Evolutionary conservation across 2,888 invertebrate species (phyloP).

Genomic region (Nomada ruficornis): DNA sequence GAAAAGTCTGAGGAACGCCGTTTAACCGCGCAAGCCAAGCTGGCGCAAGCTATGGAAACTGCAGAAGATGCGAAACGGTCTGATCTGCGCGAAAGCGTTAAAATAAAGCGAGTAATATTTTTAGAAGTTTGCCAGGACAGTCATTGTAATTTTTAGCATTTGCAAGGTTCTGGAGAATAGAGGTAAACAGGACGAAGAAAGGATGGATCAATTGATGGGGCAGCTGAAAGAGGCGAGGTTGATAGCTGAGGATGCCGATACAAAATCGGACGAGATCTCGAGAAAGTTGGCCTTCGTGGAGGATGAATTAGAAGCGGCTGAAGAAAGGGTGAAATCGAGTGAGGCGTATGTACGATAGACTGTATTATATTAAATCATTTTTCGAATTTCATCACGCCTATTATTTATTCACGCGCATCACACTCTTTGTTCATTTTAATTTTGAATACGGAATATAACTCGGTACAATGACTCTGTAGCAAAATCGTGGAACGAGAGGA

Average conservation of each 20-base stretch:
- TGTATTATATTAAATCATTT: background rate
- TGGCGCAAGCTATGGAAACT: slow-evolving; percentile 78
- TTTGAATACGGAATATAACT: background rate
- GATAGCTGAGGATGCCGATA: slow-evolving; percentile 89
- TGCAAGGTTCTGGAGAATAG: slow-evolving; percentile 89
- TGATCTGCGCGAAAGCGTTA: slow-evolving; percentile 1
- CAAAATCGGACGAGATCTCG: slow-evolving; percentile 89
- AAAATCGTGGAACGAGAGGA: slow-evolving; percentile 90
- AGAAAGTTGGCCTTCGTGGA: slow-evolving; percentile 89
- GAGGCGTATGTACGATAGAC: slow-evolving; percentile 84
- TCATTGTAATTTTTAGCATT: slow-evolving; percentile 81
- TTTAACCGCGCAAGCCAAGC: slow-evolving; percentile 75
- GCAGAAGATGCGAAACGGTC: slow-evolving; percentile 81
- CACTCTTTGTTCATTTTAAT: background rate
- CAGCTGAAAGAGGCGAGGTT: slow-evolving; percentile 89
- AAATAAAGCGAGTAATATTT: background rate
- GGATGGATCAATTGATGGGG: slow-evolving; percentile 87
- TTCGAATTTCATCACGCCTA: too few relatives aligned
- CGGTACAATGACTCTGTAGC: slow-evolving; percentile 66
- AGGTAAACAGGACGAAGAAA: slow-evolving; percentile 87
- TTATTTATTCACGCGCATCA: background rate
- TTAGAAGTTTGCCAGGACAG: background rate
- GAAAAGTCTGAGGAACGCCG: slow-evolving; percentile 81
- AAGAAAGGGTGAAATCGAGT: slow-evolving; percentile 88
- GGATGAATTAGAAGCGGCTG: slow-evolving; percentile 88